These are phyloP conservation scores for Henricia sp. DNA, from an alignment of 53 echinoderm and acorn worm species.

Conservation along the genomic window DNA sequence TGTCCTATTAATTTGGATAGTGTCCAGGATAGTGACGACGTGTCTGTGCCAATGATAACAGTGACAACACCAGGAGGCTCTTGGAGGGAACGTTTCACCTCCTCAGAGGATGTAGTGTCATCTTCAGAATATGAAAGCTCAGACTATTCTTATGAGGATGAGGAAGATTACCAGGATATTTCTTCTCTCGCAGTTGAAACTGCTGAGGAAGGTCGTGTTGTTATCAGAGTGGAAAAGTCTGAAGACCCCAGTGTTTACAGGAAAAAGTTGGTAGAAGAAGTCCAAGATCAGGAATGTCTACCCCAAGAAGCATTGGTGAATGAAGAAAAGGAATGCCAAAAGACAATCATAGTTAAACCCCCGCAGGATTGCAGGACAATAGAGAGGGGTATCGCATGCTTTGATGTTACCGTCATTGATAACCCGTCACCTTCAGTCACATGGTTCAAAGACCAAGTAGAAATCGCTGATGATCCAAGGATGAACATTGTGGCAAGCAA, in stretches of 20 bases:
- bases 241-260: conserved; percentile 1
- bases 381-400: conserved; percentile 85
- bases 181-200: conserved; percentile 15
- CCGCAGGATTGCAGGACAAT: conserved; percentile 89
- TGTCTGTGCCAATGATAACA: conserved; percentile 30
- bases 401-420: conserved; percentile 84
- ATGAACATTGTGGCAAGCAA: conserved; percentile 38
- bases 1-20: conserved; percentile 5
- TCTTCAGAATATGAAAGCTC: conserved; percentile 51
- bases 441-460: conserved; percentile 89
- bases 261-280: conserved; percentile 3
- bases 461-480: conserved; percentile 63
- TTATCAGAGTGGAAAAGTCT: conserved; percentile 10
- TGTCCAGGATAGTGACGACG: conserved; percentile 1
- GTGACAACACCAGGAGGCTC: conserved; percentile 47
- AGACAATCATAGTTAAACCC: conserved; percentile 84
- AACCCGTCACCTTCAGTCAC: conserved; percentile 75
- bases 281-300: neutral
- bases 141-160: conserved; percentile 13
- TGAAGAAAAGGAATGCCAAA: conserved; percentile 20
- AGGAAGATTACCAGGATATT: neutral
- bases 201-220: conserved; percentile 16
- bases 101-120: conserved; percentile 44
- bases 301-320: neutral
- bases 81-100: conserved; percentile 25